phyloP scores from a whole-genome alignment of 2,797 vertebrate species.

The Poeciliopsis infans region DNA sequence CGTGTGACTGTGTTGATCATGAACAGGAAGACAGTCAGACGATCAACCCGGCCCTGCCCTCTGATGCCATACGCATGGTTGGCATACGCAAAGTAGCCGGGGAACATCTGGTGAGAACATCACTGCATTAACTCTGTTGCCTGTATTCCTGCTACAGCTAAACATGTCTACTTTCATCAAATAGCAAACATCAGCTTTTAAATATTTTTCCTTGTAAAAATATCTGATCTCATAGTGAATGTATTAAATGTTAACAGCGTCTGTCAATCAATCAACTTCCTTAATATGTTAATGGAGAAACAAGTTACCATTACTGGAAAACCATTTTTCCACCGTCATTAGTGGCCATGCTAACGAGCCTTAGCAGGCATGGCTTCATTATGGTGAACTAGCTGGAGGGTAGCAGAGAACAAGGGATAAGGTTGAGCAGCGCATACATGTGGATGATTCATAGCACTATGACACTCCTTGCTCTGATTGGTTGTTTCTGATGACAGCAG shows the following conservation, averaged over 20 bases:
- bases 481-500: no score
- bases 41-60: slow-evolving; percentile 76
- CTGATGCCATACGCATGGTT: slow-evolving; percentile 93
- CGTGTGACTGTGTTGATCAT: slow-evolving; percentile 79
- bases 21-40: slow-evolving; percentile 60
- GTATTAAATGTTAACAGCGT: not conserved
- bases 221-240: not conserved
- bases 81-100: slow-evolving; percentile 91
- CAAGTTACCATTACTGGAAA: no score
- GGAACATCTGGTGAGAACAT: slow-evolving; percentile 84
- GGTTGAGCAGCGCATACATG: no score
- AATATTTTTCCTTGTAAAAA: not conserved
- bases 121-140: not conserved
- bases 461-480: no score
- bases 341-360: no score
- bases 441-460: no score
- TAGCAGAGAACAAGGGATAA: no score
- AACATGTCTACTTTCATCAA: not conserved
- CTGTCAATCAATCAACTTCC: no score
- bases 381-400: no score
- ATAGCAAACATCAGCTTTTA: not conserved
- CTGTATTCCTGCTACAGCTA: not conserved
- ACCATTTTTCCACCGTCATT: no score
- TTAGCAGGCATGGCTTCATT: no score
- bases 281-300: no score